These are phyloP conservation scores for Eriocheir sinensis DNA, from an alignment of 1,140 invertebrate genomes.

Conservation along the genomic window DNA sequence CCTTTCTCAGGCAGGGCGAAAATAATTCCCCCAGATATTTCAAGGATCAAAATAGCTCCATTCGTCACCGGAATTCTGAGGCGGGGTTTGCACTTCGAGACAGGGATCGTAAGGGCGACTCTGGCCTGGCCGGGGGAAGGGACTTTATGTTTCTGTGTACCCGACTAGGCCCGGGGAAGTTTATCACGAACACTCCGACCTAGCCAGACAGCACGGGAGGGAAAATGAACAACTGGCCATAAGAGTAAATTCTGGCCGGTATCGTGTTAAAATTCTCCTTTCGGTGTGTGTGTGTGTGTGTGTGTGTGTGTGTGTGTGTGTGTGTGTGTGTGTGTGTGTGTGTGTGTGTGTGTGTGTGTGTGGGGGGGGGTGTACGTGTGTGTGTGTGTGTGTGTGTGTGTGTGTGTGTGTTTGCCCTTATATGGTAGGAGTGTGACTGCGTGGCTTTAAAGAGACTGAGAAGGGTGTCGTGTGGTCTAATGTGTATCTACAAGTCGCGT, in stretches of 20 bases:
- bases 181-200: constrained; percentile 33
- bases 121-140: neutral
- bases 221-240: constrained; percentile 15
- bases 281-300: too few species aligned
- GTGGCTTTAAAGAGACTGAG: neutral
- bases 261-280: constrained; percentile 16
- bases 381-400: too few species aligned
- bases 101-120: constrained; percentile 32
- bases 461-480: neutral
- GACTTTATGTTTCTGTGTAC: constrained; percentile 56
- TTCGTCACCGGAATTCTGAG: constrained; percentile 25
- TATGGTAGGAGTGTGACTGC: neutral
- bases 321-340: too few species aligned
- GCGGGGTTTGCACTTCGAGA: constrained; percentile 33
- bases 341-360: too few species aligned
- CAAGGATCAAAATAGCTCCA: constrained; percentile 59
- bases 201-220: constrained; percentile 24
- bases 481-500: neutral
- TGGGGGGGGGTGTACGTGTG: too few species aligned
- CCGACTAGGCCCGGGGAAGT: constrained; percentile 18
- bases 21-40: constrained; percentile 50
- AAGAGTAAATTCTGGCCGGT: constrained; percentile 12
- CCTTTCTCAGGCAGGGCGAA: constrained; percentile 37
- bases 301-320: too few species aligned
- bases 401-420: constrained; percentile 4